Conservation (phyloP, 2,113 vertebrate species). For the Corythornis cristatus region DNA sequence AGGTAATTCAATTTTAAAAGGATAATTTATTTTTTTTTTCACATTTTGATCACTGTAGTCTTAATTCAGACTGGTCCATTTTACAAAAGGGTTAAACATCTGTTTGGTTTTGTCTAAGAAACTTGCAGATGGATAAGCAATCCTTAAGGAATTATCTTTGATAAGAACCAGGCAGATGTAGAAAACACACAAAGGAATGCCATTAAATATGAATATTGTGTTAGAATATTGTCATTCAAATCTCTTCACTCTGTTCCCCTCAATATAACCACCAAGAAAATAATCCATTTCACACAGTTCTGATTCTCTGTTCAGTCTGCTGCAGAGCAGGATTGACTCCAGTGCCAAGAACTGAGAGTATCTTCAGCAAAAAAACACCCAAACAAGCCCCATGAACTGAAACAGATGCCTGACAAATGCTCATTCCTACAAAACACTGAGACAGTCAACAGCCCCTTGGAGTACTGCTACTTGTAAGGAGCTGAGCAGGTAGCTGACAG, state of each 20-base stretch:
- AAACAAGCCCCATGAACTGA: neutral
- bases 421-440: neutral
- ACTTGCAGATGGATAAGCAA: neutral
- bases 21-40: neutral
- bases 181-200: neutral
- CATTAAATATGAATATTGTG: neutral
- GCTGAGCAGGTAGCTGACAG: neutral
- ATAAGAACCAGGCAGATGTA: neutral
- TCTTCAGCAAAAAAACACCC: neutral
- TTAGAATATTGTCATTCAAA: constrained; percentile 1
- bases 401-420: neutral
- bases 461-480: neutral
- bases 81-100: neutral
- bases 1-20: neutral
- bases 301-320: neutral
- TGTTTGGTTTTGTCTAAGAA: neutral
- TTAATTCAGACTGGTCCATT: neutral
- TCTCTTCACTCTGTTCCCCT: neutral
- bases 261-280: constrained; percentile 11
- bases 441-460: neutral
- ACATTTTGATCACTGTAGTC: neutral
- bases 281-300: neutral
- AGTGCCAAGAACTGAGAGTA: neutral
- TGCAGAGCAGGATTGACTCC: neutral
- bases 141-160: neutral